Evolutionary conservation across 2,888 invertebrate genomes (phyloP).

Genomic region (Tetanocera ferruginea): DNA sequence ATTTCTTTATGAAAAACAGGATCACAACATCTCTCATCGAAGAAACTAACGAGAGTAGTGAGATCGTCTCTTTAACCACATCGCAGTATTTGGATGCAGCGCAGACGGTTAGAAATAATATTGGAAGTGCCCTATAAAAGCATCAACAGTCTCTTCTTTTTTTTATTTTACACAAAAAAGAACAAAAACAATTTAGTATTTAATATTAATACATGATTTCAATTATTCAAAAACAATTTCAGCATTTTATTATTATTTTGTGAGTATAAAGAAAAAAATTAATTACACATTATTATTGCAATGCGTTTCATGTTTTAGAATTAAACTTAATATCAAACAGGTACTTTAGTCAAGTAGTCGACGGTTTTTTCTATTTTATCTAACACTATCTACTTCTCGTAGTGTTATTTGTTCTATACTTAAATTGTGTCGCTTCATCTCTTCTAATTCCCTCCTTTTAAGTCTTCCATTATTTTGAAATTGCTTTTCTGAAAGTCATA

Average conservation of each 20-base stretch:
- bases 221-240: too few species aligned
- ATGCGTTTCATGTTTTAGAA: constrained; percentile 24
- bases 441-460: constrained; percentile 30
- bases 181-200: not conserved
- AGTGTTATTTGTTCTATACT: constrained; percentile 34
- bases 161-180: not conserved
- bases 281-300: constrained; percentile 29
- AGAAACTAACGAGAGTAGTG: not conserved
- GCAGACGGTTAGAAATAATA: constrained; percentile 25
- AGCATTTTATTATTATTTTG: too few species aligned
- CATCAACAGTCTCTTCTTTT: constrained; percentile 5
- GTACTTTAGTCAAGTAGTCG: constrained; percentile 33
- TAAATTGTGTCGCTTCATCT: constrained; percentile 39
- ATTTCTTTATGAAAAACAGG: too few species aligned
- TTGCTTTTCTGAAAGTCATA: constrained; percentile 13
- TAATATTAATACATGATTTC: constrained; percentile 20
- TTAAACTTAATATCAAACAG: constrained; percentile 30
- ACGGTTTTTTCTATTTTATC: constrained; percentile 41
- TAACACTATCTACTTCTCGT: constrained; percentile 40
- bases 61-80: not conserved
- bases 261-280: constrained; percentile 31
- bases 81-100: constrained; percentile 22
- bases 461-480: not conserved
- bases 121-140: constrained; percentile 14
- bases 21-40: too few species aligned